Conservation (phyloP, 2,113 vertebrate species). For the Gymnogyps californianus region DNA sequence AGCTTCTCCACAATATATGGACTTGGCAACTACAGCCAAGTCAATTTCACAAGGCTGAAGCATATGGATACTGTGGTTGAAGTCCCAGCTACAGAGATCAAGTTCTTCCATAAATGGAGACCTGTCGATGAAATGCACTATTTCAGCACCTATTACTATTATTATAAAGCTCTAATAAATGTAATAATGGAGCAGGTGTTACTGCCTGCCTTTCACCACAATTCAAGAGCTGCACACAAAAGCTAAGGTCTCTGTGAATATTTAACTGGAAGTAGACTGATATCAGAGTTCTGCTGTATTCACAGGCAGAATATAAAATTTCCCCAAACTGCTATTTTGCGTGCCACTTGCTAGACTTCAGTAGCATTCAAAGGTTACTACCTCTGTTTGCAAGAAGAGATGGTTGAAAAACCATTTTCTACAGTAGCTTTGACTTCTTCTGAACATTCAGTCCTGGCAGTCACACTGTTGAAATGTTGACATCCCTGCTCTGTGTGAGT, state of each 20-base stretch:
- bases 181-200: not conserved
- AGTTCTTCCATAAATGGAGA: not conserved
- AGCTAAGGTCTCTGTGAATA: not conserved
- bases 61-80: fast-evolving
- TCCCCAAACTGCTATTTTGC: not conserved
- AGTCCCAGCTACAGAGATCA: not conserved
- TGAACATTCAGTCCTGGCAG: not conserved
- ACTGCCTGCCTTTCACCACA: not conserved
- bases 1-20: not conserved
- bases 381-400: not conserved
- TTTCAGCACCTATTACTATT: not conserved
- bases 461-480: fast-evolving
- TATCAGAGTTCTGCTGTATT: not conserved
- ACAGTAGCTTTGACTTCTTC: not conserved
- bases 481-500: too few relatives aligned
- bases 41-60: not conserved
- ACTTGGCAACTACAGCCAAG: not conserved
- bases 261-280: not conserved
- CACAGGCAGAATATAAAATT: not conserved
- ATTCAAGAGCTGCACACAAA: not conserved
- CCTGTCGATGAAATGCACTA: not conserved
- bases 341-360: not conserved
- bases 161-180: not conserved
- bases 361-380: not conserved
- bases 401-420: not conserved